phyloP scores from a whole-genome alignment of 2,888 invertebrate species.

The Cheilosia impressa region DNA sequence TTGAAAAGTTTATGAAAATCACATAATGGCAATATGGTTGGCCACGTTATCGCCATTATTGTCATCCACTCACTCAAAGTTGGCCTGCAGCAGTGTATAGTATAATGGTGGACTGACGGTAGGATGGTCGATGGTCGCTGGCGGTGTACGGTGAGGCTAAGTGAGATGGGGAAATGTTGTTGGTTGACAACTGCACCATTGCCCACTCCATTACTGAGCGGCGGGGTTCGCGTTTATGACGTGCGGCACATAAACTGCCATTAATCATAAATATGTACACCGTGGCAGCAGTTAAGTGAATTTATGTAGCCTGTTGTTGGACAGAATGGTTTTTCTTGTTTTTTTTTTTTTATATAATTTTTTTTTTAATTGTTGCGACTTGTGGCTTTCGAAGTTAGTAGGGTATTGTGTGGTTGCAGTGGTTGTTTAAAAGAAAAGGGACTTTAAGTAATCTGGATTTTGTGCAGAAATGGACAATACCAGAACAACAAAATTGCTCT shows the following conservation, averaged over 20 bases:
- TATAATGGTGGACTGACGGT: constrained; percentile 24
- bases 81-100: constrained; percentile 4
- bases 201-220: constrained; percentile 21
- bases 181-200: constrained; percentile 50
- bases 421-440: not conserved
- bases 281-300: constrained; percentile 57
- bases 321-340: constrained; percentile 27
- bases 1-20: constrained; percentile 63
- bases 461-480: too few species aligned
- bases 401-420: constrained; percentile 34
- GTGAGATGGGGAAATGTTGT: constrained; percentile 20
- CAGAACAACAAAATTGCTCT: too few species aligned
- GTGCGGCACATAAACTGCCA: constrained; percentile 52
- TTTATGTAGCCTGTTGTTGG: constrained; percentile 45
- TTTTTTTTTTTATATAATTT: not conserved
- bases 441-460: not conserved
- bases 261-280: constrained; percentile 49
- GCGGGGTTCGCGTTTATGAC: constrained; percentile 47
- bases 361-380: constrained; percentile 40
- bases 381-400: constrained; percentile 30
- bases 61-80: constrained; percentile 37
- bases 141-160: not conserved
- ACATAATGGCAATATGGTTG: constrained; percentile 63
- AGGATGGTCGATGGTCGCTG: constrained; percentile 28
- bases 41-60: constrained; percentile 61